Evolutionary conservation across 2,888 invertebrate genomes (phyloP).

Genomic region (Epistrophe eligans): DNA sequence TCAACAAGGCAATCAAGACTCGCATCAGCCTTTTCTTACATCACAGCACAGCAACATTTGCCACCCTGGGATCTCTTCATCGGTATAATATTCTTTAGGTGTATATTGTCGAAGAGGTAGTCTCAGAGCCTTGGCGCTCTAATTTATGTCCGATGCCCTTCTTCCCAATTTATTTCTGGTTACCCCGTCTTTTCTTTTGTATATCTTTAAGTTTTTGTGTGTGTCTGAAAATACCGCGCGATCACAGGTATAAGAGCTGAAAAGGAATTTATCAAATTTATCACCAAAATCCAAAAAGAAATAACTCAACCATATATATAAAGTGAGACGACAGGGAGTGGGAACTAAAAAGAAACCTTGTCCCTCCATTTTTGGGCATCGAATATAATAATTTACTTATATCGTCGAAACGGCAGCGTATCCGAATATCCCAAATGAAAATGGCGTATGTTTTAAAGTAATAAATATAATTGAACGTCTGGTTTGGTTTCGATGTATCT

Average conservation of each 20-base stretch:
- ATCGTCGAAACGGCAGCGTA: slow-evolving; percentile 9
- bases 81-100: slow-evolving; percentile 28
- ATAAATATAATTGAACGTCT: slow-evolving; percentile 69
- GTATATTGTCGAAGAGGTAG: slow-evolving; percentile 34
- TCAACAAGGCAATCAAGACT: slow-evolving; percentile 72
- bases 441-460: slow-evolving; percentile 68
- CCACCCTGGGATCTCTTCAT: slow-evolving; percentile 68
- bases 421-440: slow-evolving; percentile 46
- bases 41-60: slow-evolving; percentile 24
- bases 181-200: slow-evolving; percentile 32
- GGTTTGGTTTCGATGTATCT: slow-evolving; percentile 43
- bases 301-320: slow-evolving; percentile 76
- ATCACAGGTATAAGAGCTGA: slow-evolving; percentile 65
- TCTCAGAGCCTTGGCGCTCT: slow-evolving; percentile 41
- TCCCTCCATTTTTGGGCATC: slow-evolving; percentile 66
- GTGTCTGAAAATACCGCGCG: slow-evolving; percentile 70
- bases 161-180: slow-evolving; percentile 64
- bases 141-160: slow-evolving; percentile 71
- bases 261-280: slow-evolving; percentile 81
- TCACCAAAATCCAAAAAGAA: slow-evolving; percentile 79
- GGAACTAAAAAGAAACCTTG: slow-evolving; percentile 42
- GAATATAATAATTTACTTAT: slow-evolving; percentile 32
- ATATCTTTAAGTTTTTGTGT: slow-evolving; percentile 1
- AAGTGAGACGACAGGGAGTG: slow-evolving; percentile 52
- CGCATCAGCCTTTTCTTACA: slow-evolving; percentile 60